phyloP scores from a whole-genome alignment of 2,888 invertebrate genomes.

The Neoitamus cyanurus region DNA sequence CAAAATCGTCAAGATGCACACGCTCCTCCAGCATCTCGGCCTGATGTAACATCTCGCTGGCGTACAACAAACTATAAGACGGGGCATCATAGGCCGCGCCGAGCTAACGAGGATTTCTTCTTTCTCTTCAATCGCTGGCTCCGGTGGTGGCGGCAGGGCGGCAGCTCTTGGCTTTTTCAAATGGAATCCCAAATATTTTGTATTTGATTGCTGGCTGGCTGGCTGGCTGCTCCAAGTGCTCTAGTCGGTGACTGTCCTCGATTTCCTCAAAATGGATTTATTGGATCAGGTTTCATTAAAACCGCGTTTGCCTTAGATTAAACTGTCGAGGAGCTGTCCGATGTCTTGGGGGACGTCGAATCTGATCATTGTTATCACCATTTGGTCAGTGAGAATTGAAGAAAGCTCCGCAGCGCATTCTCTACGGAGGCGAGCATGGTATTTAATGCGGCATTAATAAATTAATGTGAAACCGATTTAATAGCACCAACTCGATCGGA shows the following conservation, averaged over 20 bases:
- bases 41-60: neutral
- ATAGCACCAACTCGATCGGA: neutral
- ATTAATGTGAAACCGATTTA: neutral
- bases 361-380: neutral
- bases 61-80: neutral
- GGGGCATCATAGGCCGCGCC: neutral
- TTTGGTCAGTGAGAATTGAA: neutral
- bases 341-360: neutral
- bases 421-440: neutral
- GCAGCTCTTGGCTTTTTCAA: neutral
- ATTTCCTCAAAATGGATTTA: conserved; percentile 5
- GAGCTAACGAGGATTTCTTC: neutral
- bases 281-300: conserved; percentile 1
- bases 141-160: neutral
- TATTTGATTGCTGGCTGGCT: neutral
- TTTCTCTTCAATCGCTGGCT: neutral
- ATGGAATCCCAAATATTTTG: conserved; percentile 1
- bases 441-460: neutral
- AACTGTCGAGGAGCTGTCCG: neutral
- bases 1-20: conserved; percentile 21
- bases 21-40: neutral
- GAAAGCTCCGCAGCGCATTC: neutral
- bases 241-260: neutral
- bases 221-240: neutral
- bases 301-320: neutral